phyloP scores from a whole-genome alignment of 2,113 vertebrate species.

The Platysteira castanea region DNA sequence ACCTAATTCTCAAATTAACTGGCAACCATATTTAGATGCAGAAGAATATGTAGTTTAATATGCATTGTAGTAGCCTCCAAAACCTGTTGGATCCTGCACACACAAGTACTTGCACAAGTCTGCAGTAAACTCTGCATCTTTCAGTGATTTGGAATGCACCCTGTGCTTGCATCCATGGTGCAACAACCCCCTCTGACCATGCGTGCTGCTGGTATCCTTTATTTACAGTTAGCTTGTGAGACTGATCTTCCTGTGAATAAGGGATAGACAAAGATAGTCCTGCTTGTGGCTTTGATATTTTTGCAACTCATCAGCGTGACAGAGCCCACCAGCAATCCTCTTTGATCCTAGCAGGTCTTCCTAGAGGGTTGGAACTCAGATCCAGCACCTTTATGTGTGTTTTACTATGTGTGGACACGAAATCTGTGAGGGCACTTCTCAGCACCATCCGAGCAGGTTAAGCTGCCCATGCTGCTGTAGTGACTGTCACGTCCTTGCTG shows the following conservation, averaged over 20 bases:
- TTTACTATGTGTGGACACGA: background rate
- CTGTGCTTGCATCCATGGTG: background rate
- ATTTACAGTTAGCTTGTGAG: background rate
- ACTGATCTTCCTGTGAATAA: background rate
- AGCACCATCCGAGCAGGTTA: background rate
- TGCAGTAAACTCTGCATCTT: background rate
- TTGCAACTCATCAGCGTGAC: background rate
- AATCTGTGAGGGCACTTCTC: background rate
- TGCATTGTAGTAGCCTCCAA: background rate
- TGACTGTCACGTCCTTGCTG: background rate
- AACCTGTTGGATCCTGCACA: background rate
- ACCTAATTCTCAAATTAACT: background rate
- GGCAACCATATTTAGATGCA: background rate
- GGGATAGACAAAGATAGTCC: background rate
- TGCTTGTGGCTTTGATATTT: background rate
- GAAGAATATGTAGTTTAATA: background rate
- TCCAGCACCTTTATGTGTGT: fast-evolving
- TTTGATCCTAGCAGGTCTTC: background rate
- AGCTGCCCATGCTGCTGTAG: background rate
- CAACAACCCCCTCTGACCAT: fast-evolving
- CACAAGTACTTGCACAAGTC: background rate
- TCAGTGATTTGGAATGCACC: fast-evolving
- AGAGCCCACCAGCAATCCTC: background rate
- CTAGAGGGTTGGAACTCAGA: background rate
- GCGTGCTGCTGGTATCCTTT: background rate